These are phyloP conservation scores for Drosophila aff. DNA, from an alignment of 1,140 invertebrate genomes.

Conservation along the genomic window DNA sequence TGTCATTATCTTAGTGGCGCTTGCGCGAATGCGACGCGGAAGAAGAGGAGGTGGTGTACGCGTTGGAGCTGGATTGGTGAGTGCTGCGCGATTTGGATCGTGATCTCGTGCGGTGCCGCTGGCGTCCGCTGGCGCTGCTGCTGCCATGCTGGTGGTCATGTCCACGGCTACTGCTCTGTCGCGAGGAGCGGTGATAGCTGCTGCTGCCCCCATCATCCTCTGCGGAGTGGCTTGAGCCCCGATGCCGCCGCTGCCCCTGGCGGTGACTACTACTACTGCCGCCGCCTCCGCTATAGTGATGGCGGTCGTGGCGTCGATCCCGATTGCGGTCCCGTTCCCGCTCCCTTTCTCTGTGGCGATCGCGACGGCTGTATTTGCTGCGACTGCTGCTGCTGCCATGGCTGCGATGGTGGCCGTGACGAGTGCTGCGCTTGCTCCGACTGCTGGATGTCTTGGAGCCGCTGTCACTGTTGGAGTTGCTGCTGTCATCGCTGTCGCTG, in stretches of 20 bases:
- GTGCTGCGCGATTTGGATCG: constrained; percentile 69
- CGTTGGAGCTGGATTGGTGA: constrained; percentile 59
- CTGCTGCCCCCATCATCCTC: constrained; percentile 45
- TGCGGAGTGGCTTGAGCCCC: constrained; percentile 57
- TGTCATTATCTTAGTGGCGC: constrained; percentile 55
- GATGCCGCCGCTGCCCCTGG: constrained; percentile 7
- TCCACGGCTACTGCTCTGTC: constrained; percentile 46
- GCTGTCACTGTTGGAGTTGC: constrained; percentile 39
- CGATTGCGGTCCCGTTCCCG: constrained; percentile 28
- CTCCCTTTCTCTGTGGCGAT: constrained; percentile 33
- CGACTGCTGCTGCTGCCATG: constrained; percentile 32
- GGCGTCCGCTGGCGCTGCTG: constrained; percentile 37
- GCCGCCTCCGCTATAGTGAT: constrained; percentile 22
- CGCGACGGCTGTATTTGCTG: constrained; percentile 35
- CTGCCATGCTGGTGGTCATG: constrained; percentile 38
- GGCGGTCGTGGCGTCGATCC: constrained; percentile 13
- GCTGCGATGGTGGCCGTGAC: constrained; percentile 34
- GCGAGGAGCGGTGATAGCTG: constrained; percentile 37
- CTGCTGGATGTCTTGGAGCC: constrained; percentile 53
- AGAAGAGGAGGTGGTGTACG: constrained; percentile 52
- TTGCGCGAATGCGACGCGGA: constrained; percentile 64
- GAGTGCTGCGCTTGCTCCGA: constrained; percentile 35
- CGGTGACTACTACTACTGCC: constrained; percentile 21
- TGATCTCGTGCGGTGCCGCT: constrained; percentile 53
- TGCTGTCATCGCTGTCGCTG: constrained; percentile 36